Base-by-base conservation (phyloP, 2,797 vertebrate species). In the Serranus cabrilla region DNA sequence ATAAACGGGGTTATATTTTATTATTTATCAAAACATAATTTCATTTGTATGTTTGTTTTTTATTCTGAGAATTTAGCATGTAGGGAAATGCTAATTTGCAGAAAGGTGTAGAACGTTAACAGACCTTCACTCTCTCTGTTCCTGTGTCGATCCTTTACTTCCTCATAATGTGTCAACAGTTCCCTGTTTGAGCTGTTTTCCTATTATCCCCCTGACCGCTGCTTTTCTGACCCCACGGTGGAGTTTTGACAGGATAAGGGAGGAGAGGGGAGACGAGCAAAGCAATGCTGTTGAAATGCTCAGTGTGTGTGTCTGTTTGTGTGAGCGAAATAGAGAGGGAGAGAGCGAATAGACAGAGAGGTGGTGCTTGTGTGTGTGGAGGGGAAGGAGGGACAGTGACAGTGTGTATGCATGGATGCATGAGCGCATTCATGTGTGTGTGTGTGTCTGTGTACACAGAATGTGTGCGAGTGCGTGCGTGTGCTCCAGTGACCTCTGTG, bases 201-300 rank as follows among this genome's bases (percentile, higher is more conserved):
- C 73, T 88, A 88, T 92, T 87, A 91, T 91, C 85, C 78, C 73
- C 72, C 79, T 78, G 82, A 91, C 85, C 76, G 76, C 80, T 62
- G 85, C 90, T 91, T 92, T 87, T 77, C 83, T 94, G 90, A 93
- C 89, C 89, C 85, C 83, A 72, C 57, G 25, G 77, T 78, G 81
- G 85, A 92, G 84, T 88, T 92, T 85, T 93, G 92, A 92, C 90
- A 92, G 87, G 68, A 86, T 74, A 69, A 74, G 64, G 63, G 59
- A 86, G 52, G 80, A 85, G 85, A 76, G 55, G 60, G 49, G 64
- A 85, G 82, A 76, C 55, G 76, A 76, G 78, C 78, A 91, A 84
- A 85, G 84, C 85, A 85, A 87, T 81, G 71, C 81, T 74, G 83
- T 73, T 66, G 21, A 81, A 82, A 76, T 76, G 76, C 75, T 76